phyloP scores from a whole-genome alignment of 1,140 invertebrate genomes.

The Acyrthosiphon pisum region DNA sequence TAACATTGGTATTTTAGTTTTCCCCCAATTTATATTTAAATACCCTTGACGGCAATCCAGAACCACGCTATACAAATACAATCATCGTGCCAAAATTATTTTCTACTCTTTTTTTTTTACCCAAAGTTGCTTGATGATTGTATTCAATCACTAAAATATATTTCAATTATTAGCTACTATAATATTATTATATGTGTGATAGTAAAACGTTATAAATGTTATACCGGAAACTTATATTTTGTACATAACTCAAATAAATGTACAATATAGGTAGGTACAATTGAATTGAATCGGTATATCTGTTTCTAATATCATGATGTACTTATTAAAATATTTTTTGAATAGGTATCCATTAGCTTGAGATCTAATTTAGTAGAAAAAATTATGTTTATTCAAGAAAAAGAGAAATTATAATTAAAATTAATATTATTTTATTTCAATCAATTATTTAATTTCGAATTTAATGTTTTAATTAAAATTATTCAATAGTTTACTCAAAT shows the following conservation, averaged over 20 bases:
- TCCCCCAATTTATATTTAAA: constrained; percentile 32
- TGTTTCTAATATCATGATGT: background rate
- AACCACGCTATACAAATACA: background rate
- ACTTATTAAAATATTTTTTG: background rate
- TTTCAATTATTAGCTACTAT: background rate
- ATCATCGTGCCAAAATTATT: constrained; percentile 36
- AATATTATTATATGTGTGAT: background rate
- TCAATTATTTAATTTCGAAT: background rate
- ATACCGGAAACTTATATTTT: background rate
- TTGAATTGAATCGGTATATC: background rate
- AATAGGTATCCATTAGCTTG: background rate
- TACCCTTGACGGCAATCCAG: constrained; percentile 31
- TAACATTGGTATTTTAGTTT: background rate
- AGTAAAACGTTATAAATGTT: background rate
- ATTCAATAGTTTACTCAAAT: background rate
- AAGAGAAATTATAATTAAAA: background rate
- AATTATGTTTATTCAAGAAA: background rate
- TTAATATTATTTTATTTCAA: background rate
- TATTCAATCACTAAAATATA: background rate
- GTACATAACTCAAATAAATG: background rate
- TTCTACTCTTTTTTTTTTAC: background rate
- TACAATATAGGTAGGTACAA: background rate
- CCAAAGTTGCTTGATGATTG: background rate
- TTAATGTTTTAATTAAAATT: background rate
- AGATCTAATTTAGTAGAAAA: background rate